Evolutionary conservation across 2,113 vertebrate species (phyloP).

Genomic region (Siniperca knerii): DNA sequence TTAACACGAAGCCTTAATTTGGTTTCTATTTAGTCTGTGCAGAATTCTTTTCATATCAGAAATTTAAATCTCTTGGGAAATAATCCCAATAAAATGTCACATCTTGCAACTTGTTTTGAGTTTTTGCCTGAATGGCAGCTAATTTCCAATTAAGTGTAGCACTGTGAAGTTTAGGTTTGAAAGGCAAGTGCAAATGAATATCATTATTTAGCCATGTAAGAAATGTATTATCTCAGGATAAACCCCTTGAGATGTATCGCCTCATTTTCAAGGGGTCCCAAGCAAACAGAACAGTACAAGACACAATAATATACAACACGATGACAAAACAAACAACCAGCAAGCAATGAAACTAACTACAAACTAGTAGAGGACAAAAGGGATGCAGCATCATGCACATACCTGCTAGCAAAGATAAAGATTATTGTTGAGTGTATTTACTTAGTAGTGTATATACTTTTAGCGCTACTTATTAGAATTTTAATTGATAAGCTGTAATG

Average conservation of each 20-base stretch:
- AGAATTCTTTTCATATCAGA: constrained; percentile 2
- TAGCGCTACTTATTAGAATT: no score
- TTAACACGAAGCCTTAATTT: neutral
- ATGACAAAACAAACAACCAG: no score
- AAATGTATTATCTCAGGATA: no score
- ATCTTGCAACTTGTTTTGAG: neutral
- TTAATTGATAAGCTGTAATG: no score
- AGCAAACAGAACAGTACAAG: no score
- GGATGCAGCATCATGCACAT: neutral
- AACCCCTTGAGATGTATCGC: no score
- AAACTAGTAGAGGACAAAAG: neutral
- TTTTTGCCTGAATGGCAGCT: neutral
- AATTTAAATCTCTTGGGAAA: neutral
- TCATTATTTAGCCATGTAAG: no score
- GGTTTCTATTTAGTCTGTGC: neutral
- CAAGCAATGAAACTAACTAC: no score
- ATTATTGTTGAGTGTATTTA: neutral
- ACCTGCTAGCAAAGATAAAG: neutral
- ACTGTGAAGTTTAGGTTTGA: neutral
- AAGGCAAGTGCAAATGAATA: neutral
- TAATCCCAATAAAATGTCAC: neutral
- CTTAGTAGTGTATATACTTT: no score
- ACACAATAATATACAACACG: no score
- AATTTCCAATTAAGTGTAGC: neutral
- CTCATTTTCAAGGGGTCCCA: no score